A percentile compares a stretch with the other conserved stretches of the same genome.
Conservation (phyloP, 1,140 invertebrate genomes). For the Heliconius hermathena region DNA sequence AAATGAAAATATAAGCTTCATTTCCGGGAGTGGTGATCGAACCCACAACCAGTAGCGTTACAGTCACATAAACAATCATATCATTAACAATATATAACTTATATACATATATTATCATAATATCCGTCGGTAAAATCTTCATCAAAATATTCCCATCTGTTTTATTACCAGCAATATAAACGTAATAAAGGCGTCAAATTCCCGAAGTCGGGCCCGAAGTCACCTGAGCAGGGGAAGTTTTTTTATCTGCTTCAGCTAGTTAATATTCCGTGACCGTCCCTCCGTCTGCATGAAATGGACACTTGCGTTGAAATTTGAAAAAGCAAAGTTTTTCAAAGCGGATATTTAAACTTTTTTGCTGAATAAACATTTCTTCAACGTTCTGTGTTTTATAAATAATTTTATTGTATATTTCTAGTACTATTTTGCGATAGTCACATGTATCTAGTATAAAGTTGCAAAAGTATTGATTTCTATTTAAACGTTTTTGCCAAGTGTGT, state of each 20-base stretch:
- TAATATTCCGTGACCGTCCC: slow-evolving; percentile 71
- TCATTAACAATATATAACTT: background rate
- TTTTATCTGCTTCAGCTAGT: slow-evolving; percentile 62
- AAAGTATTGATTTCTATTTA: no score
- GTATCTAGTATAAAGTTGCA: background rate
- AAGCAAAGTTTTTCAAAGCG: background rate
- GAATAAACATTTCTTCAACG: background rate
- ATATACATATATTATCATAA: background rate
- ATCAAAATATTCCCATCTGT: slow-evolving; percentile 41
- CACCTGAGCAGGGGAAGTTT: slow-evolving; percentile 64
- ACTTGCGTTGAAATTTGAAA: slow-evolving; percentile 35
- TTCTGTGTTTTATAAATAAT: background rate
- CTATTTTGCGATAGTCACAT: background rate
- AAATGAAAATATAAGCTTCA: no score
- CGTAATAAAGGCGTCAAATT: slow-evolving; percentile 73
- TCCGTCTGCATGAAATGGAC: slow-evolving; percentile 59
- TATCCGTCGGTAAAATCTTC: slow-evolving; percentile 27
- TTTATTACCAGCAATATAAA: slow-evolving; percentile 59
- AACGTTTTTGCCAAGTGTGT: no score
- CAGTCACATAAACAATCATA: no score
- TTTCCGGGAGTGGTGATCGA: no score
- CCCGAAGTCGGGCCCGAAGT: slow-evolving; percentile 66
- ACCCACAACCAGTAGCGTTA: no score
- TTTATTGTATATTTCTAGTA: background rate
- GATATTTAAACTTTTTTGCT: background rate